phyloP scores from a whole-genome alignment of 2,888 invertebrate species.

The Cybosia mesomella region DNA sequence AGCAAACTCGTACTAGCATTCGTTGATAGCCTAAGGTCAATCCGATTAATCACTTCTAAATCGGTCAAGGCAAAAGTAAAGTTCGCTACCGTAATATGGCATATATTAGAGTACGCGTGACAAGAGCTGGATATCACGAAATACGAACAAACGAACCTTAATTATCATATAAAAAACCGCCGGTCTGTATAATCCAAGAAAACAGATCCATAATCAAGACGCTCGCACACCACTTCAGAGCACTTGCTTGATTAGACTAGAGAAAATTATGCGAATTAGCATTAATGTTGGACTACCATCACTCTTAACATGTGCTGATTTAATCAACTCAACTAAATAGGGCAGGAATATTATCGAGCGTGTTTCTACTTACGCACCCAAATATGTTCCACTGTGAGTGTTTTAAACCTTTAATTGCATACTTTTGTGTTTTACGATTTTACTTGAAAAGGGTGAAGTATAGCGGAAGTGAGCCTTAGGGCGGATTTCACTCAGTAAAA shows the following conservation, averaged over 20 bases:
- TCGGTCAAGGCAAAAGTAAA: no score
- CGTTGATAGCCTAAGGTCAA: no score
- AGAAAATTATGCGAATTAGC: constrained; percentile 74
- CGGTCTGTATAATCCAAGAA: constrained; percentile 35
- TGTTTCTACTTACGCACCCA: neutral
- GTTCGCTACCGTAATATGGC: no score
- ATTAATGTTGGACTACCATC: constrained; percentile 46
- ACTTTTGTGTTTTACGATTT: constrained; percentile 2
- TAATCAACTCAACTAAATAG: constrained; percentile 29
- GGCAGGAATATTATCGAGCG: neutral
- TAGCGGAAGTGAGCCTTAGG: neutral
- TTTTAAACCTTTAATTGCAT: neutral
- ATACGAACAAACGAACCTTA: neutral
- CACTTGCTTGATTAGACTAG: constrained; percentile 73
- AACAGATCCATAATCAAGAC: constrained; percentile 29
- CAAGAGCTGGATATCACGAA: no score
- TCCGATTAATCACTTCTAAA: no score
- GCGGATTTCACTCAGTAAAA: neutral
- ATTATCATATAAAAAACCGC: neutral
- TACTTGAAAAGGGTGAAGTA: constrained; percentile 1
- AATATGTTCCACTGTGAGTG: neutral
- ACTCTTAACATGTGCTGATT: constrained; percentile 54
- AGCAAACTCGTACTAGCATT: no score
- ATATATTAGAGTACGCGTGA: no score
- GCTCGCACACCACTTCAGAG: constrained; percentile 55